A percentile compares a stretch with the other conserved stretches of the same genome.
These are phyloP conservation scores for Boloria selene DNA, from an alignment of 2,888 invertebrate species.

Conservation along the genomic window DNA sequence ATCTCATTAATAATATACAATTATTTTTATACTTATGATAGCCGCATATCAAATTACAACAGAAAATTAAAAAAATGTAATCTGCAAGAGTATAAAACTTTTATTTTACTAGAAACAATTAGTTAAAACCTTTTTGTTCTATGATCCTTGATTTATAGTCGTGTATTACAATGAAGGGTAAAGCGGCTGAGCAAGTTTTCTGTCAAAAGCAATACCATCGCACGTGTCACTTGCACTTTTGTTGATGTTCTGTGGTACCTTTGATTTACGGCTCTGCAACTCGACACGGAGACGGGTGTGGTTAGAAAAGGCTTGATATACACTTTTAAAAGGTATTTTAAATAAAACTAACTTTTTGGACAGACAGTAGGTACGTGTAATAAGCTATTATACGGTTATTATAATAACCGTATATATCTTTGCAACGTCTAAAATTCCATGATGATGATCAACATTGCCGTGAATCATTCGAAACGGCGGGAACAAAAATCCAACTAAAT, in stretches of 20 bases:
- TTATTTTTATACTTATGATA: too few relatives aligned
- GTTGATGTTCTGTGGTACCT: conserved; percentile 14
- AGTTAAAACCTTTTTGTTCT: conserved; percentile 5
- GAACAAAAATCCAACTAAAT: too few relatives aligned
- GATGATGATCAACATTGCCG: too few relatives aligned
- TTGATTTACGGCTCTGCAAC: conserved; percentile 23
- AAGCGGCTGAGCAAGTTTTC: conserved; percentile 42
- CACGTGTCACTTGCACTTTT: conserved; percentile 19
- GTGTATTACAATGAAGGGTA: conserved; percentile 38
- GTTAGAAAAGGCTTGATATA: conserved; percentile 11
- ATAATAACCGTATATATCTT: too few relatives aligned
- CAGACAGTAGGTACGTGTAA: too few relatives aligned
- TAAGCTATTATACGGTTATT: too few relatives aligned
- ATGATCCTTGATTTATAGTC: conserved; percentile 49
- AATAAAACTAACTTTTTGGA: too few relatives aligned
- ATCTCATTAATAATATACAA: too few relatives aligned
- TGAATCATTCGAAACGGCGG: too few relatives aligned
- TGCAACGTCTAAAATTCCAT: too few relatives aligned
- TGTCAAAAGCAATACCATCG: conserved; percentile 25
- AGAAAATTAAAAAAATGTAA: background rate
- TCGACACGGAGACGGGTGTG: conserved; percentile 22
- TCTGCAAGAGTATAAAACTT: background rate
- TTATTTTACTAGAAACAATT: background rate
- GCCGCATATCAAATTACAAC: too few relatives aligned
- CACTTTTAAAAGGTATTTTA: background rate